Base-by-base conservation (phyloP, 2,888 invertebrate genomes). In the Masnerella sp. region DNA sequence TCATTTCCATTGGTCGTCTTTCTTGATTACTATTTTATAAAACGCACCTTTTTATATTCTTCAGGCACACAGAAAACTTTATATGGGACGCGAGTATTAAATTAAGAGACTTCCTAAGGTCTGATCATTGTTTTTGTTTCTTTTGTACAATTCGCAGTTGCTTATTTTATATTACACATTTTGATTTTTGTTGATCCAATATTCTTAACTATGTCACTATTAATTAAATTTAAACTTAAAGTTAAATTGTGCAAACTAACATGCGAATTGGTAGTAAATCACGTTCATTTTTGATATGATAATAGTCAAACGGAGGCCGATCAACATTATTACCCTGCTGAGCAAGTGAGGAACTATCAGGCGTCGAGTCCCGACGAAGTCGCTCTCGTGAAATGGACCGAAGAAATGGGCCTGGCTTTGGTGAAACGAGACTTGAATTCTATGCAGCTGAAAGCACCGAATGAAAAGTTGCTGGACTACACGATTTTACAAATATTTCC, bases 291-390 rank as follows among this genome's bases (percentile, higher is more conserved):
- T 22, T 18, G 4, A 28, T 14, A 28, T 22, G 14, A 5, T 45
- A 12, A 45, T 32, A 86, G 87, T 68, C 87, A 91, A 86, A 88
- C 90, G 0, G 91, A 91, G 82, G 90, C 90, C 0, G 91, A 91
- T 82, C 90, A 90, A 77, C 90, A 90, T 78, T 88, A 88, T 62
- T 87, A 84, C 75, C 74, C 83, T 8, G 67, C 82, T 0, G 86
- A 86, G 43, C 85, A 86, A 68, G 82, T 80, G 3, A 81, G 84
- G 12, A 87, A 89, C 25, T 94, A 93, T 83, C 93, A 94, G 86
- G 94, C 94, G 0, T 92, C 93, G 1, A 93, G 93, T 86, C 94
- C 94, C 5, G 94, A 94, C 83, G 94, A 94, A 88, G 92, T 94
- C 40, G 93, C 94, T 1, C 86, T 94, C 54, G 94, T 94, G 0